Evolutionary conservation across 2,113 vertebrate species (phyloP).

Genomic region (Nothocercus julius): DNA sequence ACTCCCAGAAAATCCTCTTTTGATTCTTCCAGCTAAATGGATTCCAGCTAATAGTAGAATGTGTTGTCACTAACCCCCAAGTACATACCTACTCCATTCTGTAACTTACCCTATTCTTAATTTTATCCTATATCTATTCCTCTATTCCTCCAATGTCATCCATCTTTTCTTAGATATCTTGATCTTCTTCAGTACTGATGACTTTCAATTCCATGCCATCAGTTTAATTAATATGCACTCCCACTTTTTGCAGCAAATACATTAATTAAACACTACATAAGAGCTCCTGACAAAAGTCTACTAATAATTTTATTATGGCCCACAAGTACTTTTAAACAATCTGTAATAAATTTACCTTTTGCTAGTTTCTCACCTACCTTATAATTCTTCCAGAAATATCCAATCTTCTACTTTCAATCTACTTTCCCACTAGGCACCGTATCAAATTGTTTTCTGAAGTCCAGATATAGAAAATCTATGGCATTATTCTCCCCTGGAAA

Average conservation of each 20-base stretch:
- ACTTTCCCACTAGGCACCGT: neutral
- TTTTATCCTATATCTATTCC: neutral
- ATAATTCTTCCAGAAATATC: neutral
- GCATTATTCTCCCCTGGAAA: neutral
- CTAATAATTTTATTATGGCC: neutral
- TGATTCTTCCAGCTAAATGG: neutral
- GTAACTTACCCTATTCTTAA: neutral
- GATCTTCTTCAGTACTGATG: neutral
- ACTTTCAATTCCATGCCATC: neutral
- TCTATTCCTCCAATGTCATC: neutral
- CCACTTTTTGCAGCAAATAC: neutral
- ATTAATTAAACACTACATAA: neutral
- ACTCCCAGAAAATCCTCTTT: neutral
- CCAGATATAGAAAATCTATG: neutral
- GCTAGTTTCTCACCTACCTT: neutral
- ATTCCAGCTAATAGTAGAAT: neutral
- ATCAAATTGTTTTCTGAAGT: neutral
- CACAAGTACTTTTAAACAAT: neutral
- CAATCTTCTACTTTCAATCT: neutral
- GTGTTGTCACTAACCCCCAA: neutral
- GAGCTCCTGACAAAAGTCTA: neutral
- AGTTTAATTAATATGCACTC: neutral
- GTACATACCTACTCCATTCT: neutral
- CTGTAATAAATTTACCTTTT: neutral
- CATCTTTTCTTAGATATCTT: neutral